phyloP scores from a whole-genome alignment of 2,113 vertebrate species.

The Tor tambroides region DNA sequence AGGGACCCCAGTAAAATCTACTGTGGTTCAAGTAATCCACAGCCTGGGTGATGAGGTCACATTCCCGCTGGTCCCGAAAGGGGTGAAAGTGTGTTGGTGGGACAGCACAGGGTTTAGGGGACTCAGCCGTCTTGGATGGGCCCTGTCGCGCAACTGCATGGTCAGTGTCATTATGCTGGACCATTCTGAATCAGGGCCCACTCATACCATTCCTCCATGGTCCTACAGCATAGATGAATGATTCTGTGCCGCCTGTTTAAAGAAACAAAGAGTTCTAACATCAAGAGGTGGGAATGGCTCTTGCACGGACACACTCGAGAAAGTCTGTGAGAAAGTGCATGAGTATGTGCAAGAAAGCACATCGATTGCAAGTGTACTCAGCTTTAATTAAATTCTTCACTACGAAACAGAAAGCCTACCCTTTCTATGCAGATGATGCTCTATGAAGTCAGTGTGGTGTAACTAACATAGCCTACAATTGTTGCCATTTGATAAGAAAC shows the following conservation, averaged over 20 bases:
- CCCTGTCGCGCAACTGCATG: conserved; percentile 48
- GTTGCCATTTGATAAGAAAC: background rate
- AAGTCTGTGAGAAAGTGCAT: background rate
- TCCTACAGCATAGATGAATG: conserved; percentile 13
- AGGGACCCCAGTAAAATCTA: conserved; percentile 92
- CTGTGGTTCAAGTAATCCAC: conserved; percentile 84
- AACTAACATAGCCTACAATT: background rate
- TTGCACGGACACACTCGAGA: background rate
- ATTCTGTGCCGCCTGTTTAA: conserved; percentile 1
- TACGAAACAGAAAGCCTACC: background rate
- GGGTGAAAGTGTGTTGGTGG: conserved; percentile 82
- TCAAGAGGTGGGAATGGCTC: conserved; percentile 25
- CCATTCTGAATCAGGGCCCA: conserved; percentile 40
- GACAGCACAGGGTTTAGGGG: background rate
- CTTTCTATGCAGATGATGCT: background rate
- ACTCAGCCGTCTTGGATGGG: conserved; percentile 10
- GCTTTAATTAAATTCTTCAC: background rate
- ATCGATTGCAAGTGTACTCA: background rate
- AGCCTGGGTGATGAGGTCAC: conserved; percentile 81
- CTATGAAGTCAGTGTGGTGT: background rate
- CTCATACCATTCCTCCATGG: conserved; percentile 42
- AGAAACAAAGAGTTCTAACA: background rate
- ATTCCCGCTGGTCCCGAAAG: conserved; percentile 84
- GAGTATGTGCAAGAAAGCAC: background rate
- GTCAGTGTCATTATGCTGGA: conserved; percentile 51